Evolutionary conservation across 2,113 vertebrate genomes (phyloP).

Genomic region (Acrocephalus kingi): DNA sequence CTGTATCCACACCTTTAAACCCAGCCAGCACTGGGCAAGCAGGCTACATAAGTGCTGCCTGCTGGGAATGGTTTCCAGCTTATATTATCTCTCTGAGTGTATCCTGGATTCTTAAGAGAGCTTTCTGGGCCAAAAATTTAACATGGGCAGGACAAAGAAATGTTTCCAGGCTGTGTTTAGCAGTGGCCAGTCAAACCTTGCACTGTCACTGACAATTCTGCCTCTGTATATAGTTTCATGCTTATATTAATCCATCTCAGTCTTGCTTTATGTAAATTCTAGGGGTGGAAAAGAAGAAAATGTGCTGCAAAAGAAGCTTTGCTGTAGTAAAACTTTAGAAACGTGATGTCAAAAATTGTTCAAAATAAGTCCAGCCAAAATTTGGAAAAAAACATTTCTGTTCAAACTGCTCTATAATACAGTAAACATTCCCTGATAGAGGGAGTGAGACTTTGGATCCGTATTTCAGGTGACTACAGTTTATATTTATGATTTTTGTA

Average conservation of each 20-base stretch:
- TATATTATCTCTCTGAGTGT: not conserved
- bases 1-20: not conserved
- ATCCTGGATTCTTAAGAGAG: not conserved
- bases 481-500: not conserved
- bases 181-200: not conserved
- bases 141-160: not conserved
- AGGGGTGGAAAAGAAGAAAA: not conserved
- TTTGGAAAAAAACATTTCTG: not conserved
- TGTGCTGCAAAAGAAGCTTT: not conserved
- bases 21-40: not conserved
- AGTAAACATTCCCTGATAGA: not conserved
- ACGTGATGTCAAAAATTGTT: not conserved
- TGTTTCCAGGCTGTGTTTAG: not conserved
- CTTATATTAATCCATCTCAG: not conserved
- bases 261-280: not conserved
- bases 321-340: not conserved
- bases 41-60: not conserved
- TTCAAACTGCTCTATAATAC: not conserved
- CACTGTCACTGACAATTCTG: not conserved
- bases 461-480: not conserved
- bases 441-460: not conserved
- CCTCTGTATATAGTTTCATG: not conserved
- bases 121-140: not conserved
- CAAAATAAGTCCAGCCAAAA: not conserved
- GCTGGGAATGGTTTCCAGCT: not conserved